Percentiles rank a stretch among this genome's conserved stretches.
Conservation (phyloP, 2,797 vertebrate species). For the Ctenosaura bakeri region DNA sequence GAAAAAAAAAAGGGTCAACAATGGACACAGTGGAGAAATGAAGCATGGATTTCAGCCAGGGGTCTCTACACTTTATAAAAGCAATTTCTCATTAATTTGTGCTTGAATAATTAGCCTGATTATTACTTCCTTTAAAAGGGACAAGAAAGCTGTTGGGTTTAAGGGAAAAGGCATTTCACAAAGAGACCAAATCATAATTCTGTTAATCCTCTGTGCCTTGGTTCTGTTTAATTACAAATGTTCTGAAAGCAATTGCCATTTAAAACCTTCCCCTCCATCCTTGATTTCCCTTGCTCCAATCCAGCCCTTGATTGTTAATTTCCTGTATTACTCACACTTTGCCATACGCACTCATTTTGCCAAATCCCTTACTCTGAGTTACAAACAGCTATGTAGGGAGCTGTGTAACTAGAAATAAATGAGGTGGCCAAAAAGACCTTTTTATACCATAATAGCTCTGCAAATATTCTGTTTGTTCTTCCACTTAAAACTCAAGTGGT, state of each 20-base stretch:
- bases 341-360: background rate
- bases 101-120: background rate
- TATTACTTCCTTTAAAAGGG: background rate
- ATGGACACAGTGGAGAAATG: background rate
- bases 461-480: accelerated
- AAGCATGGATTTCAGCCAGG: background rate
- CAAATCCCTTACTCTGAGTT: conserved; percentile 12
- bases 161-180: conserved; percentile 38
- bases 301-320: conserved; percentile 24
- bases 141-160: conserved; percentile 38
- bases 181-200: conserved; percentile 35
- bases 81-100: conserved; percentile 33
- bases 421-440: background rate
- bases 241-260: conserved; percentile 40
- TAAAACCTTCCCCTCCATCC: conserved; percentile 15
- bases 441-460: accelerated
- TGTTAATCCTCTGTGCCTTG: background rate
- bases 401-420: conserved; percentile 1
- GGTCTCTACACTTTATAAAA: background rate
- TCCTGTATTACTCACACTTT: conserved; percentile 47
- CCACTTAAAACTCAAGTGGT: background rate
- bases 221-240: conserved; percentile 44
- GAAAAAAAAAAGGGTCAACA: background rate
- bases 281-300: conserved; percentile 5
- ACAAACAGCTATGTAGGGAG: conserved; percentile 12